Evolutionary conservation across 2,888 invertebrate genomes (phyloP).

Genomic region (Rotaria socialis): DNA sequence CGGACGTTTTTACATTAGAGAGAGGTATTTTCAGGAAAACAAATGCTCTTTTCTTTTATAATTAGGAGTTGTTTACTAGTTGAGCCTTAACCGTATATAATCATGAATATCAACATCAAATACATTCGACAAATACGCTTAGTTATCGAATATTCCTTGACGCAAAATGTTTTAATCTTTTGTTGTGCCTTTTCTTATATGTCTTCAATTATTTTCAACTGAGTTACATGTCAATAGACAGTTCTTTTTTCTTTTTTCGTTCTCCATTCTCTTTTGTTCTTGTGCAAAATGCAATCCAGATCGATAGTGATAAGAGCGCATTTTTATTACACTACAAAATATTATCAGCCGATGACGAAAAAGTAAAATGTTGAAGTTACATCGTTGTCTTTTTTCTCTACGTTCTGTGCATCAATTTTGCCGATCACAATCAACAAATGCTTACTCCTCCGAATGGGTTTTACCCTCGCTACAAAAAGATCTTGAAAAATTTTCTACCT

Average conservation of each 20-base stretch:
- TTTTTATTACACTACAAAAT: neutral
- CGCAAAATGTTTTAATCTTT: neutral
- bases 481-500: neutral
- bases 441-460: conserved; percentile 6
- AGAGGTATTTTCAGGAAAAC: no score
- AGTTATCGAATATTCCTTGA: neutral
- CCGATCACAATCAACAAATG: neutral
- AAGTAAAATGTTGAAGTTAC: neutral
- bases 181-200: neutral
- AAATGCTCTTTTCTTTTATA: no score
- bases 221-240: neutral
- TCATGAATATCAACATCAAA: no score
- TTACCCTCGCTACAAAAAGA: neutral
- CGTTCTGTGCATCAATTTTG: neutral
- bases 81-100: neutral
- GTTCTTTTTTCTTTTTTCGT: neutral
- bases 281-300: neutral
- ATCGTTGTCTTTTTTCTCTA: neutral
- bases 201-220: neutral
- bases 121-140: no score
- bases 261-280: neutral
- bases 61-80: no score
- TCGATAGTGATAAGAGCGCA: neutral
- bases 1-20: no score
- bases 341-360: neutral